Conservation (phyloP, 92 coral and sea anemone species). For the Phenganax stokvisi region DNA sequence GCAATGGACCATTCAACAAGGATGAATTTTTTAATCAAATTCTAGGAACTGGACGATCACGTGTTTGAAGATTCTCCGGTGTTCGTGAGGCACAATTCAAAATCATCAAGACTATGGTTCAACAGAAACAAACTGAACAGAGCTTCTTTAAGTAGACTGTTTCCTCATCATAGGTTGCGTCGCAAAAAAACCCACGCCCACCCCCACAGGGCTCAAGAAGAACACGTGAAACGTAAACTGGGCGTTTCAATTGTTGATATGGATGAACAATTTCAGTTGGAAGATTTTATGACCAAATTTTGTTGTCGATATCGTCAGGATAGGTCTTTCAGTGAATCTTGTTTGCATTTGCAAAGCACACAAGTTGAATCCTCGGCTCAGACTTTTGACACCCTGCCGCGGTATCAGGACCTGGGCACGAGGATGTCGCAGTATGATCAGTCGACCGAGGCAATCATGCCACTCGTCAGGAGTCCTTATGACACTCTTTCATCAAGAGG, state of each 20-base stretch:
- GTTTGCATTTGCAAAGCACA: background rate
- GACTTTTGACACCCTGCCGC: slow-evolving; percentile 11
- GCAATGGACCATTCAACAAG: no score
- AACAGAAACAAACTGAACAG: slow-evolving; percentile 5
- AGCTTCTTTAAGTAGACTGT: background rate
- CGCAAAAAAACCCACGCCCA: background rate
- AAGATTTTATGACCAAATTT: background rate
- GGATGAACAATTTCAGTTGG: slow-evolving; percentile 29
- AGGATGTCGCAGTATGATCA: background rate
- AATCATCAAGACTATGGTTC: background rate
- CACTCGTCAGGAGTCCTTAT: background rate
- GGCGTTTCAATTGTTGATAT: background rate
- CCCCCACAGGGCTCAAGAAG: background rate
- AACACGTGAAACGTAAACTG: slow-evolving; percentile 6
- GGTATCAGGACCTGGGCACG: no score
- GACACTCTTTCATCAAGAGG: background rate
- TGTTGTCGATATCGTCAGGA: background rate
- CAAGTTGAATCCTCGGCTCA: background rate
- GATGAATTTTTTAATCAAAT: background rate
- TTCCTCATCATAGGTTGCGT: background rate
- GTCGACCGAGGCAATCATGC: slow-evolving; percentile 7
- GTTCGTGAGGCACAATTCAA: background rate
- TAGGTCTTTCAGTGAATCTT: slow-evolving; percentile 9
- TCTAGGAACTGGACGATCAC: slow-evolving; percentile 10
- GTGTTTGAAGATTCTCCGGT: background rate